Base-by-base conservation (phyloP, 2,113 vertebrate species). In the Paralichthys olivaceus region DNA sequence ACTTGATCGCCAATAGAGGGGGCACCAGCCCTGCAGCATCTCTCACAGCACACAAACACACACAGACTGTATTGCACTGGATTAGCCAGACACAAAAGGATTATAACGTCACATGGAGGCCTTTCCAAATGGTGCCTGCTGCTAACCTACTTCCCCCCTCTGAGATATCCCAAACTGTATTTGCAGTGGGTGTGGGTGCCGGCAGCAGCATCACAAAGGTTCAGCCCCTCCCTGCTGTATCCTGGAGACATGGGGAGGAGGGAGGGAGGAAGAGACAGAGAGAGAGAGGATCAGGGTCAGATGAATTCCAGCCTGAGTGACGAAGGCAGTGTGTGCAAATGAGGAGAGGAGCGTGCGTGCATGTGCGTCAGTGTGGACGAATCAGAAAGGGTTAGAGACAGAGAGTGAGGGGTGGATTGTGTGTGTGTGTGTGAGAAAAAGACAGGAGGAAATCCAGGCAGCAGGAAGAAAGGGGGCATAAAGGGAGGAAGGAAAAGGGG, bases 141-240 rank as follows among this genome's bases (percentile, higher is more conserved):
- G 55, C 43, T 87, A 89, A 80, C 80, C 80, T 72, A 75, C 37
- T 68, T 15, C 60, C 68, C 58, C 32, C 29, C 32, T 53, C 51
- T 34, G 65, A 62, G 75, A 12, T 72, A 62, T 87, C 82, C 79
- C 85, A 84, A 84, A 74, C 75, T 87, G 75, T 73, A 62, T 37
- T 56, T n/a, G 62, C 75, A 60, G 72, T 80, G 70, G 90, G 84
- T 4, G 82, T 84, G 49, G 77, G 64, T 80, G 75, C 79, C 64
- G 74, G 67, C 69, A 63, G 79, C 87, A 88, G 79, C 90, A 90
- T 89, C 87, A 86, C 64, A 87, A 88, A 90, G 85, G 81, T 85
- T 79, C 70, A 72, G 81, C 80, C 77, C 85, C 88, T 90, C 86
- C 87, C 80, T 90, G 69, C 77, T 69, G 81, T 69, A 65, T 79